Conservation (phyloP, 1,140 invertebrate species). For the Drosophila fuyamai region DNA sequence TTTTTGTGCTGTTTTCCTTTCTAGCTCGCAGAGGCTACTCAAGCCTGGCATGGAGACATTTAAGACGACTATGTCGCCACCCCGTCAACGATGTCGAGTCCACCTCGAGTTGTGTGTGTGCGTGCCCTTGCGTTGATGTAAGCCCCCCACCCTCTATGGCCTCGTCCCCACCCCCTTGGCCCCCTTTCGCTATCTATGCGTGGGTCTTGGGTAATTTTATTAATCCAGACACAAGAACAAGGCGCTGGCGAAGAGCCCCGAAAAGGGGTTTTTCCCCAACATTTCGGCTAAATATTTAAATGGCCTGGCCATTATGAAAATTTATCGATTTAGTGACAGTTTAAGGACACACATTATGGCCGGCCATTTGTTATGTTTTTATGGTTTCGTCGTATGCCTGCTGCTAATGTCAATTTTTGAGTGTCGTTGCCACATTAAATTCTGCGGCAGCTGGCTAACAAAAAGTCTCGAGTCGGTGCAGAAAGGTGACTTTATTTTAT, state of each 20-base stretch:
- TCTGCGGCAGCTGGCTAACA: conserved; percentile 21
- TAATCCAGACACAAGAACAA: conserved; percentile 60
- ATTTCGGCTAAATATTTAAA: conserved; percentile 77
- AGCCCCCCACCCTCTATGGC: not conserved
- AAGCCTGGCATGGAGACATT: conserved; percentile 66
- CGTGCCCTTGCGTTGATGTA: conserved; percentile 79
- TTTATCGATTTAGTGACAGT: conserved; percentile 83
- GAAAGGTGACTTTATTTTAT: conserved; percentile 82
- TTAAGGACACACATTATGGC: conserved; percentile 81
- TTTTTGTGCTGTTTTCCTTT: conserved; percentile 10
- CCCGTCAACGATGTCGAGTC: conserved; percentile 52
- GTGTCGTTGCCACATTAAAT: conserved; percentile 79
- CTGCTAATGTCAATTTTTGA: conserved; percentile 81
- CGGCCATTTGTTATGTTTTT: conserved; percentile 82
- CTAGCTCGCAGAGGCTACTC: conserved; percentile 60
- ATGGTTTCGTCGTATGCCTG: conserved; percentile 74
- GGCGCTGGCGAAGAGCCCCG: conserved; percentile 13
- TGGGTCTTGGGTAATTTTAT: conserved; percentile 78
- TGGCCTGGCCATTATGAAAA: conserved; percentile 81
- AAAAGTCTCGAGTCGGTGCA: conserved; percentile 55
- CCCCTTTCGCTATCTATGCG: conserved; percentile 59
- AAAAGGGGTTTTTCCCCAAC: conserved; percentile 54
- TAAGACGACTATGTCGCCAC: conserved; percentile 52
- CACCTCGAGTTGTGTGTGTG: conserved; percentile 57
- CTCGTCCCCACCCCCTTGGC: not conserved